A percentile compares a stretch with the other conserved stretches of the same genome.
Evolutionary conservation across 1,140 invertebrate species (phyloP).

Genomic region (Paralvinella palmiformis): DNA sequence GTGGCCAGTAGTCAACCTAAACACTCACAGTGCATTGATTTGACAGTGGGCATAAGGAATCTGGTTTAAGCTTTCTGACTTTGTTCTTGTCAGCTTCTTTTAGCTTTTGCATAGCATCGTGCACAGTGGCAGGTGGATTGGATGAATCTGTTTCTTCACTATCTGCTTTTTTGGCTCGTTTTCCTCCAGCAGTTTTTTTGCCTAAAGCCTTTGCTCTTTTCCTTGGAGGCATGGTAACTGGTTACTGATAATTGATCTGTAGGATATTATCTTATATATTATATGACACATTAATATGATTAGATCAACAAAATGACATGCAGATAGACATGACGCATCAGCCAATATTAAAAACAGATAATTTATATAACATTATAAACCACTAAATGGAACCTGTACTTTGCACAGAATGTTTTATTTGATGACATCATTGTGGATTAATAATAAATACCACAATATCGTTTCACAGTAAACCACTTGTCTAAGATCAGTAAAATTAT

Average conservation of each 20-base stretch:
- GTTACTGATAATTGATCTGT: background rate
- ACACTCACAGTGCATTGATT: background rate
- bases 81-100: background rate
- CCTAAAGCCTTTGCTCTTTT: background rate
- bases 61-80: background rate
- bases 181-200: background rate
- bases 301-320: background rate
- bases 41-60: background rate
- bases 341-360: background rate
- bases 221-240: background rate
- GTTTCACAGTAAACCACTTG: too few relatives aligned
- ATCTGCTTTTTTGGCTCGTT: background rate
- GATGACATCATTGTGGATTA: too few relatives aligned
- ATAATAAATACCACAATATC: too few relatives aligned
- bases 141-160: background rate
- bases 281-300: background rate
- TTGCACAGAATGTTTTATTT: background rate
- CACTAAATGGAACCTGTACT: background rate
- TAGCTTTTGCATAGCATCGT: background rate
- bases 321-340: background rate
- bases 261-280: background rate
- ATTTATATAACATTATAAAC: background rate
- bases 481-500: too few relatives aligned
- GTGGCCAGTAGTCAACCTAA: too few relatives aligned
- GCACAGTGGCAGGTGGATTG: background rate